Base-by-base conservation (phyloP, 2,113 vertebrate genomes). In the Ictalurus punctatus region DNA sequence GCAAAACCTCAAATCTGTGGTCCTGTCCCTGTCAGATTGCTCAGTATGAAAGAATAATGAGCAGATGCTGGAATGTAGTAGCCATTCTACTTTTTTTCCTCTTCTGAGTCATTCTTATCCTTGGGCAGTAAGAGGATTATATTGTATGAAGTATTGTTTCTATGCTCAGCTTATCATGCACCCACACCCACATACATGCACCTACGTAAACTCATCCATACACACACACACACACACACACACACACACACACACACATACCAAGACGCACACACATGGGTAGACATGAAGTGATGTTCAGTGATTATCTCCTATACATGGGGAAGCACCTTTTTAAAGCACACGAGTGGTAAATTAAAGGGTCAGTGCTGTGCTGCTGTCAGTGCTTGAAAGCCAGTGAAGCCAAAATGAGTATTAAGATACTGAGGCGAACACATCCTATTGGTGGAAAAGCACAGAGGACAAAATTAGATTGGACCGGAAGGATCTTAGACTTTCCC, bases 1-100 rank as follows among this genome's bases (percentile, higher is more conserved):
- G 90, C 90, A 89, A 93, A 94, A 95, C 93, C 94, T 94, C 92
- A 94, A 94, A 94, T 95, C 92, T 91, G 92, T 88, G 90, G 92
- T 93, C 94, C 93, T 92, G 93, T 91, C 90, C 92, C 92, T 94
- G 93, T 93, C 94, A 94, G 93, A 95, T 94, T 93, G 92, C 83
- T 92, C 91, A 86, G 92, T 90, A 95, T 95, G 93, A 96, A 95
- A 96, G 94, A 96, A 95, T 96, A 95, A 96, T 96, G 94, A 95
- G 95, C 93, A 94, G 91, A 95, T 94, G 92, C 94, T 93, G 94
- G 95, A 95, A 93, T 94, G 93, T 91, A 92, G 93, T 94, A 92
- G 92, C 92, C 93, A 93, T 95, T 94, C 93, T 94, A 93, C 92
- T 94, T 86, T 79, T 76, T 56, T 63, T 25, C 74, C 48, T 6